Base-by-base conservation (phyloP, 2,797 vertebrate species). In the Balearica regulorum region DNA sequence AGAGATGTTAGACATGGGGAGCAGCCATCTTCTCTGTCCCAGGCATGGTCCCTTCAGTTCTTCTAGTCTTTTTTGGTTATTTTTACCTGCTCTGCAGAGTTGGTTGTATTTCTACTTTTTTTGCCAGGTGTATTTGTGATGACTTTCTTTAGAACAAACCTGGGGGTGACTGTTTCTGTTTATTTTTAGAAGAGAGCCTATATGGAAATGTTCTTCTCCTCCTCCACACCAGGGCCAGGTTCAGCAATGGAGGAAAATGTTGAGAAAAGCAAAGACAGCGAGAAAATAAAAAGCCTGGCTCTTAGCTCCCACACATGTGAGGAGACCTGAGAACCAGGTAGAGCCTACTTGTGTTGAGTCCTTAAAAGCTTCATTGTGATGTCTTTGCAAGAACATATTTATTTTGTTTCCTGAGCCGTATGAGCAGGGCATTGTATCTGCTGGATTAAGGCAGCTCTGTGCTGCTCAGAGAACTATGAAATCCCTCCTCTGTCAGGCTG, bases 361-460 rank as follows among this genome's bases (percentile, higher is more conserved):
- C 92, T 97, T 96, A 93, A 97, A 98, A 97, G 96, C 89, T 91
- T 83, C 94, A 76, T 97, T 97, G 96, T 97, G 86, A 96, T 96
- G 84, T 64, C 92, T 95, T 95, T 58, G 81, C 90, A 68, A 87
- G 95, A 93, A 95, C 89, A 89, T 96, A 97, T 83, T 71, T 97
- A 97, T 98, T 97, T 97, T 96, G 96, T 97, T 97, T 97, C 95
- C 97, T 93, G 96, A 97, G 95, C 95, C 33, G 78, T 97, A 96
- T 98, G 97, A 98, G 97, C 96, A 95, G 96, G 87, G 89, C 93
- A 89, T 96, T 97, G 96, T 96, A 97, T 95, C 46, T 58, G 65
- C 81, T 58, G 92, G 87, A 89, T 95, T 95, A 97, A 96, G 97
- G 87, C 94, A 87, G 96, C 97, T 94, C 96, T 97, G 94, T 97